Conservation (phyloP, 2,113 vertebrate genomes). For the Phocoena sinus region DNA sequence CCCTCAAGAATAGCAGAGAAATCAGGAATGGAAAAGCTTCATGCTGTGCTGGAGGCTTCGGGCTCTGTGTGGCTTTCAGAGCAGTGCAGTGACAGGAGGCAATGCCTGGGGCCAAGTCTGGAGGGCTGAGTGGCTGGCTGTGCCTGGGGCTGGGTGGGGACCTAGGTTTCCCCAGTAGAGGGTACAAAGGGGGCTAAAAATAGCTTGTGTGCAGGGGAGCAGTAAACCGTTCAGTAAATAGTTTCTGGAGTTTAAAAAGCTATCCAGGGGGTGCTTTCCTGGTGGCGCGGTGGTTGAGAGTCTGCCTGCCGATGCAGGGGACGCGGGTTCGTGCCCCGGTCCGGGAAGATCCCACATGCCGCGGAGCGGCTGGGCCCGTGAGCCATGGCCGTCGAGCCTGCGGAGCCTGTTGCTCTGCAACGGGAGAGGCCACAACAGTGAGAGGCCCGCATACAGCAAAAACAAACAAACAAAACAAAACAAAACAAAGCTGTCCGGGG, state of each 20-base stretch:
- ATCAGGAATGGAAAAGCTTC: neutral
- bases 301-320: too few relatives aligned
- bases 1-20: neutral
- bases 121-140: neutral
- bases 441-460: too few relatives aligned
- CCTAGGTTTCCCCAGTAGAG: neutral
- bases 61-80: neutral
- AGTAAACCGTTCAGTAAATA: neutral
- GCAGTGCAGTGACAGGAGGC: accelerated
- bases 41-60: neutral
- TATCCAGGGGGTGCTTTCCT: too few relatives aligned
- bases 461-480: too few relatives aligned
- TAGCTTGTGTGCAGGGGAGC: neutral
- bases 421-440: too few relatives aligned
- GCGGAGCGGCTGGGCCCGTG: too few relatives aligned
- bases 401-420: too few relatives aligned
- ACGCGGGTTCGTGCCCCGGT: too few relatives aligned
- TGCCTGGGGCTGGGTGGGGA: neutral
- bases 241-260: neutral
- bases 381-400: too few relatives aligned
- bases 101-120: neutral
- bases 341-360: too few relatives aligned
- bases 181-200: neutral
- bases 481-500: neutral
- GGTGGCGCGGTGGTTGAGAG: too few relatives aligned